phyloP scores from a whole-genome alignment of 2,113 vertebrate species.

The Oryzias curvinotus region DNA sequence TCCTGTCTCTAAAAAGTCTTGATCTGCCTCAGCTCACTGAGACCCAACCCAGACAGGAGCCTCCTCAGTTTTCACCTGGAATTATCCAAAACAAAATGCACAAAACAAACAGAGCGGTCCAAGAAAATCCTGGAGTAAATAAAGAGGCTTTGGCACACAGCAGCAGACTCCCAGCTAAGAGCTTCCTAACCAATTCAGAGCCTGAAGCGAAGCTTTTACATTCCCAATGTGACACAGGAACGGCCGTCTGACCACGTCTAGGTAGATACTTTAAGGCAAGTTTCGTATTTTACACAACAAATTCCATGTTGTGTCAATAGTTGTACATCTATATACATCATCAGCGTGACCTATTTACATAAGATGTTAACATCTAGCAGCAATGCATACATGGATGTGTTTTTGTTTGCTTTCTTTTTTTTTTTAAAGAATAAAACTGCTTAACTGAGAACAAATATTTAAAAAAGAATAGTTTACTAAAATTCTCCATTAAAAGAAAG shows the following conservation, averaged over 20 bases:
- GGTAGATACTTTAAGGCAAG: conserved; percentile 41
- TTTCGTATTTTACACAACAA: conserved; percentile 49
- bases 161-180: conserved; percentile 41
- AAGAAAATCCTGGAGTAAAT: conserved; percentile 9
- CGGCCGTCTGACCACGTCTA: conserved; percentile 33
- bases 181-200: conserved; percentile 28
- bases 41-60: no score
- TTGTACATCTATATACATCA: conserved; percentile 28
- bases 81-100: conserved; percentile 1
- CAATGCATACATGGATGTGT: conserved; percentile 19
- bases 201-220: conserved; percentile 46
- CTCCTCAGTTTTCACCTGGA: no score
- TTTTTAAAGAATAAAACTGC: no score
- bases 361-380: conserved; percentile 60
- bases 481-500: conserved; percentile 25
- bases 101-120: conserved; percentile 6
- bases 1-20: no score
- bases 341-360: conserved; percentile 32
- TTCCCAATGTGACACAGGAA: conserved; percentile 48
- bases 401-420: no score
- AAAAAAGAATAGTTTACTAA: neutral
- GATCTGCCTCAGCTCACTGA: no score
- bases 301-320: conserved; percentile 43
- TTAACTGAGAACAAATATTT: neutral
- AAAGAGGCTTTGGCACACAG: conserved; percentile 55